Conservation (phyloP, 2,888 invertebrate species). For the Blastobasis adustella region DNA sequence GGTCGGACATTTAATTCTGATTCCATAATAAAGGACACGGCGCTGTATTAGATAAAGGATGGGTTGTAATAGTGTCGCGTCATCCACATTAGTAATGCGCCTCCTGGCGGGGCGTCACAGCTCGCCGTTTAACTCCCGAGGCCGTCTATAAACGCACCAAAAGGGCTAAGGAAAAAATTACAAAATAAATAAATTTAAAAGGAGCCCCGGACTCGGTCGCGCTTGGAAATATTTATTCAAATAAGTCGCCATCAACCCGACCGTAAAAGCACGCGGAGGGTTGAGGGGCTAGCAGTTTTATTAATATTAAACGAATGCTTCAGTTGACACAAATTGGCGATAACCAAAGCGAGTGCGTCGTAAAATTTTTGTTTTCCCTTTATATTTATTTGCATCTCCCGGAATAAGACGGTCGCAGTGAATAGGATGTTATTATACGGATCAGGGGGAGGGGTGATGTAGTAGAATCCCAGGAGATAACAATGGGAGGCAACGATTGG, state of each 20-base stretch:
- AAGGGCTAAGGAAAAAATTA: constrained; percentile 37
- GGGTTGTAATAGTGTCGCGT: constrained; percentile 68
- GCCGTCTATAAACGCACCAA: constrained; percentile 27
- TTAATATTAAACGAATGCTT: constrained; percentile 73
- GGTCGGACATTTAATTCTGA: constrained; percentile 62
- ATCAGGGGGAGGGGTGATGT: constrained; percentile 10
- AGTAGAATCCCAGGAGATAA: constrained; percentile 15
- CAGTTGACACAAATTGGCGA: constrained; percentile 72
- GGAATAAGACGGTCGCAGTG: constrained; percentile 32
- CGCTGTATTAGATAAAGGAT: constrained; percentile 69
- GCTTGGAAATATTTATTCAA: constrained; percentile 70
- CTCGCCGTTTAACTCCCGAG: constrained; percentile 20
- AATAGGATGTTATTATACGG: constrained; percentile 15
- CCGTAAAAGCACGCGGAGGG: constrained; percentile 68
- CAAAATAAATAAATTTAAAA: constrained; percentile 56
- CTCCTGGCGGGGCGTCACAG: constrained; percentile 58
- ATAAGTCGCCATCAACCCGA: constrained; percentile 69
- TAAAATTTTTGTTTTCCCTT: constrained; percentile 50
- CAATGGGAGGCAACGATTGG: constrained; percentile 19
- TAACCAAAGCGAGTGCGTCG: constrained; percentile 58
- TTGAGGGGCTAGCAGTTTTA: constrained; percentile 66
- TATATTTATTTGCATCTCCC: constrained; percentile 38
- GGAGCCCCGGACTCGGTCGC: constrained; percentile 38
- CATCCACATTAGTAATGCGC: constrained; percentile 62
- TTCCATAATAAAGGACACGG: constrained; percentile 67